These are phyloP conservation scores for Fratercula arctica DNA, from an alignment of 2,797 vertebrate genomes.

Conservation along the genomic window DNA sequence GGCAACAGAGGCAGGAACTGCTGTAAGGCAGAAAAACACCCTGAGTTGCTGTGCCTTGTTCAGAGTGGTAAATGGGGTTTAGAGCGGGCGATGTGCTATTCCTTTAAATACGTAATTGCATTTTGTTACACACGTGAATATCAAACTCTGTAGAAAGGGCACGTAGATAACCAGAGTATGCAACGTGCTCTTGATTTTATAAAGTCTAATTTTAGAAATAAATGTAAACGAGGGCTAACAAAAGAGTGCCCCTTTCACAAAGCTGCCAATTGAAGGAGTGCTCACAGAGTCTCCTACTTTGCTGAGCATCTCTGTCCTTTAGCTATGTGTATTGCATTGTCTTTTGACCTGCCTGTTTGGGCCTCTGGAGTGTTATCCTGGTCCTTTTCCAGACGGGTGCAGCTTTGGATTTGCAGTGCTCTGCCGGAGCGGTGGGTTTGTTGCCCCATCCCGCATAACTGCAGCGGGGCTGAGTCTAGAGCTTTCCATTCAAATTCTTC, in stretches of 20 bases:
- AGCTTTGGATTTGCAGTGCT: neutral
- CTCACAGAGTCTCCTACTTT: neutral
- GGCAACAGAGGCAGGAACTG: neutral
- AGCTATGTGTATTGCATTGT: fast-evolving
- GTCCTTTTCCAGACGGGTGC: fast-evolving
- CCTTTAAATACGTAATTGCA: fast-evolving
- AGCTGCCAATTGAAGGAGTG: neutral
- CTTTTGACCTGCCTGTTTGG: fast-evolving
- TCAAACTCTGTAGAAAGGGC: neutral
- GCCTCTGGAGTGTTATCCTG: neutral
- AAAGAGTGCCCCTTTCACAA: neutral
- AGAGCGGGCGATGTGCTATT: neutral
- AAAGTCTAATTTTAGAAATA: neutral
- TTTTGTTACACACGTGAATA: neutral
- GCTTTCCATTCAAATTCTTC: neutral
- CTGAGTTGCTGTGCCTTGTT: neutral
- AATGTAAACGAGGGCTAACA: neutral
- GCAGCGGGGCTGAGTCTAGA: neutral
- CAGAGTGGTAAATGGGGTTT: neutral
- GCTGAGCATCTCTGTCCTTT: neutral
- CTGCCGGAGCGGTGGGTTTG: neutral
- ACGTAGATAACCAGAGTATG: neutral
- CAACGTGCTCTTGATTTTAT: neutral
- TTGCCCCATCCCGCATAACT: neutral
- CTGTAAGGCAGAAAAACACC: neutral